Evolutionary conservation across 2,113 vertebrate genomes (phyloP), one percentile per base, ranked within the genome.

Genomic region (Scalopus aquaticus): DNA sequence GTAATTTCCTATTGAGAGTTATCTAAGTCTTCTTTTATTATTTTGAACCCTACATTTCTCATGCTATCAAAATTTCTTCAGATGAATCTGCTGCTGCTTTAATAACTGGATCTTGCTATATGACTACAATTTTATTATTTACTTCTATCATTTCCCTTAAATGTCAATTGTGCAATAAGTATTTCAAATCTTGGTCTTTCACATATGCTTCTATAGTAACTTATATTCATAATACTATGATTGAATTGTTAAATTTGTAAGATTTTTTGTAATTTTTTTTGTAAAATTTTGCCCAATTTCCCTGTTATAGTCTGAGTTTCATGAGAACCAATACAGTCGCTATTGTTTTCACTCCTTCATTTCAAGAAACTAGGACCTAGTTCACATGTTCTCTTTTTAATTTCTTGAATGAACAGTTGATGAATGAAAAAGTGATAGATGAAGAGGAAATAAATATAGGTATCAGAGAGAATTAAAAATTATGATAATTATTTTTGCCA

Each of bases 21-120:
- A 94, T 70, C 22, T 74, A 88, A 65, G 49, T 69, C 39, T 81
- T 44, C 16, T 72, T 91, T 89, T 60, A 77, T 93, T 93, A 93
- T 91, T 83, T 91, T 89, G 58, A 82, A 80, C 11, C 73, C 20
- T 12, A 70, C 26, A 46, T 30, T 69, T 89, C 13, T 91, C 19
- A 42, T 13, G n/a, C 9, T 82, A 70, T 67, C 35, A 64, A 85
- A 88, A n/a, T 64, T 69, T 74, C 26, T 86, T 79, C 35, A 9
- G 37, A 74, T 78, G 35, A 32, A 88, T 13, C 15, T 93, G 30
- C 3, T 60, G 17, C 12, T 86, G 11, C 74, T 89, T 93, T 69
- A 69, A 90, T 76, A 77, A 85, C 24, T 78, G 9, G 42, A 51
- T n/a, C 26, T 88, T 96, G 17, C 10, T 32, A 0, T 15, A 49